phyloP scores from a whole-genome alignment of 2,888 invertebrate genomes.

The Drosophila eohydei region DNA sequence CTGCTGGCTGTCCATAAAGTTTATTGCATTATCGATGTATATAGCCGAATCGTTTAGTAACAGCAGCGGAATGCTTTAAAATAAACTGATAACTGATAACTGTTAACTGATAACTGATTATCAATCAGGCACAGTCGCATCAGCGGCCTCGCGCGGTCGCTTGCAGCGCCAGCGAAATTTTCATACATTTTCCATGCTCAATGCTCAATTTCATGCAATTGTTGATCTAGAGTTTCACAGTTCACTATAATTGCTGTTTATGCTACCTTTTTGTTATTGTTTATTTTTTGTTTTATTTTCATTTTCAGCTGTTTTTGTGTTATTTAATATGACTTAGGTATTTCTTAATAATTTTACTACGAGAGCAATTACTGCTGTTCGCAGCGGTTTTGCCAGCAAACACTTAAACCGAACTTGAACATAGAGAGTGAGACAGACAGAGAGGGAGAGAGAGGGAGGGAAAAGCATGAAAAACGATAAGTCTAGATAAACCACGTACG shows the following conservation, averaged over 20 bases:
- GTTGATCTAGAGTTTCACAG: conserved; percentile 6
- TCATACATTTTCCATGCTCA: conserved; percentile 13
- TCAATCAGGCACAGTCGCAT: conserved; percentile 7
- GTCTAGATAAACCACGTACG: conserved; percentile 10
- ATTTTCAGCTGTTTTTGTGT: conserved; percentile 1
- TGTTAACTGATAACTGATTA: conserved; percentile 24
- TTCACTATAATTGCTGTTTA: conserved; percentile 8
- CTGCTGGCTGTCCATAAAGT: conserved; percentile 19
- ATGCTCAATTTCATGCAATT: conserved; percentile 9
- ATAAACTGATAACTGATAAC: conserved; percentile 28
- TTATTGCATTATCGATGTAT: conserved; percentile 49
- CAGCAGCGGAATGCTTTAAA: conserved; percentile 30
- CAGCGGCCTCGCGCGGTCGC: conserved; percentile 32
- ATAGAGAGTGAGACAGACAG: too few species aligned
- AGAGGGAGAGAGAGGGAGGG: neutral
- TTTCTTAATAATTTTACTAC: conserved; percentile 14
- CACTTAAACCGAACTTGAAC: neutral
- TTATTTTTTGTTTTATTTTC: neutral
- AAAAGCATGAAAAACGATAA: conserved; percentile 10
- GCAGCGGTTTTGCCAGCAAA: conserved; percentile 3
- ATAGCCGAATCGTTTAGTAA: conserved; percentile 41
- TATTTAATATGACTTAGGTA: conserved; percentile 6
- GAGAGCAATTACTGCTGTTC: conserved; percentile 1
- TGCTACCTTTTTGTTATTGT: neutral
- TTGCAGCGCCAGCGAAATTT: conserved; percentile 41